Evolutionary conservation across 2,888 invertebrate genomes (phyloP), one percentile per base, ranked within the genome.

Genomic region (Calameuta idolon): DNA sequence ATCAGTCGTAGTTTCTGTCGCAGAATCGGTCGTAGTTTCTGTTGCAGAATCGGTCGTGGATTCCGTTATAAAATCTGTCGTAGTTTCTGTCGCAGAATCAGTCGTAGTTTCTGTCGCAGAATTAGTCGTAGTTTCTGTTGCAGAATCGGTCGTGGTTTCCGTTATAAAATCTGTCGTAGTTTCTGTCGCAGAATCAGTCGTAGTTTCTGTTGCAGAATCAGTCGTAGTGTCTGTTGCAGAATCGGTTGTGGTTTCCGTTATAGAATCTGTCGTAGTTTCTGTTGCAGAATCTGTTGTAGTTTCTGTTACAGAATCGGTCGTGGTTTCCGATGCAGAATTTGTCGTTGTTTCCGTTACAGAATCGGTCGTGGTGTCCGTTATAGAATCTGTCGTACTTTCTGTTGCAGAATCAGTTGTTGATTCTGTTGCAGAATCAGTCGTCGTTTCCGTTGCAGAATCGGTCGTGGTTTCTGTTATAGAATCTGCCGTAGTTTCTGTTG

Each of bases 381-480:
- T 77, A 3, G 75, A 34, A 75, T 74, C n/a, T 73, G 71, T 33
- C 23, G 74, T 75, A 75, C 74, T 68, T 75, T 76, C 69, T 74
- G 74, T 55, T 69, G 37, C 71, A 76, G 75, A 78, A 55, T 74
- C 69, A 69, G 77, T n/a, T n/a, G n/a, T n/a, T n/a, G n/a, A n/a
- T n/a, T 34, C 35, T 37, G 75, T 75, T 79, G 73, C 35, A 40
- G 79, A 77, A 74, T 69, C 77, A 33, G 77, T 78, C 76, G 77
- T 81, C 76, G 73, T 71, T 76, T 73, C 78, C 76, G 79, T 76
- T 81, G 77, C 33, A 0, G 33, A 68, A 9, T n/a, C 76, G 34
- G 79, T 75, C 33, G 78, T 69, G 74, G 75, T 9, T 31, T 75
- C 75, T 37, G 76, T 73, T 69, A 76, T n/a, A 37, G 69, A 31